Conservation (phyloP, 2,797 vertebrate species). For the Trematomus bernacchii region DNA sequence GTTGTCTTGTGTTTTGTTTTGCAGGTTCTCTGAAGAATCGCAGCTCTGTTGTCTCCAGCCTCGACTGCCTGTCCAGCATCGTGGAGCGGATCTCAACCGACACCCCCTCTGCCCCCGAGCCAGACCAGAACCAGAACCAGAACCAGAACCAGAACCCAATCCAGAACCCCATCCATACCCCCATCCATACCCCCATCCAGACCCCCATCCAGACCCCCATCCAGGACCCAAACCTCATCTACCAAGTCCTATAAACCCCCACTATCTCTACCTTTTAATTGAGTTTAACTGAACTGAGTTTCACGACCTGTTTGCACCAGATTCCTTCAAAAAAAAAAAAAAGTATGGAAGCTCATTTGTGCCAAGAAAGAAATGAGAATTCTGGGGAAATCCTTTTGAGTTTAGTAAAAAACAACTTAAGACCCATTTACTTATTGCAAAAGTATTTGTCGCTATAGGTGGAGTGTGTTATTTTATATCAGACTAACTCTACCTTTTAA, state of each 20-base stretch:
- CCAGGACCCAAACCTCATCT: constrained; percentile 88
- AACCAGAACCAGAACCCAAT: constrained; percentile 85
- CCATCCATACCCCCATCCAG: constrained; percentile 43
- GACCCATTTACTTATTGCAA: background rate
- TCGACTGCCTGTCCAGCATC: constrained; percentile 97
- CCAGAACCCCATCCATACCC: constrained; percentile 60
- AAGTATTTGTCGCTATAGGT: background rate
- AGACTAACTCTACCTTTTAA: background rate
- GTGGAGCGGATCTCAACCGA: constrained; percentile 97
- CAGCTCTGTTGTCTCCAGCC: constrained; percentile 91
- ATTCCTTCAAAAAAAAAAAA: too few species aligned
- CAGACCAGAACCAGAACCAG: constrained; percentile 61
- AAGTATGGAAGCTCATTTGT: constrained; percentile 27
- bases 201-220: constrained; percentile 68
- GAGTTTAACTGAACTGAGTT: constrained; percentile 3
- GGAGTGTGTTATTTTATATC: constrained; percentile 28
- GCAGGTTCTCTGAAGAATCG: constrained; percentile 84
- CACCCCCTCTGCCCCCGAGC: constrained; percentile 31
- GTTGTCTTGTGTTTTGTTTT: background rate
- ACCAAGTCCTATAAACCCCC: constrained; percentile 91
- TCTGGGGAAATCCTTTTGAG: background rate
- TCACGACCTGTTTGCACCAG: constrained; percentile 19
- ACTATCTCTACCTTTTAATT: background rate
- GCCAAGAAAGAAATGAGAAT: background rate
- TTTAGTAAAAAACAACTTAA: too few species aligned